A percentile compares a stretch with the other conserved stretches of the same genome.
Evolutionary conservation across 2,888 invertebrate genomes (phyloP).

Genomic region (Ophraella communa): DNA sequence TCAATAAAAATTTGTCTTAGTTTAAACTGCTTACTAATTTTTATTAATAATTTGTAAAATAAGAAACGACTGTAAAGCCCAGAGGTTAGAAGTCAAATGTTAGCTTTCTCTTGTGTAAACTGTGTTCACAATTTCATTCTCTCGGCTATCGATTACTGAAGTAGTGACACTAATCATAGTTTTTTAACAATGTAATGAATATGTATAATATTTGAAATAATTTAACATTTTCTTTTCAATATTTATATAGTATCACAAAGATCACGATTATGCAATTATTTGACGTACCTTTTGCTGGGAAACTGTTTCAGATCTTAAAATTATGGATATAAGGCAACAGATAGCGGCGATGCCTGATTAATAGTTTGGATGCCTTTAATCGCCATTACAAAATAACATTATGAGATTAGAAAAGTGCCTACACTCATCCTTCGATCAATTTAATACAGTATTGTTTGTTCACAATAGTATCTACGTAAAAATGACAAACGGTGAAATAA

Average conservation of each 20-base stretch:
- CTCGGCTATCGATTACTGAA: neutral
- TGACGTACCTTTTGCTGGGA: neutral
- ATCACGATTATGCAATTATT: neutral
- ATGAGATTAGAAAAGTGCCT: too few species aligned
- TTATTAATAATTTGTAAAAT: neutral
- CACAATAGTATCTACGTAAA: too few species aligned
- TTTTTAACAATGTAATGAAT: neutral
- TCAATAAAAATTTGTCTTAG: neutral
- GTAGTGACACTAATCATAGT: neutral
- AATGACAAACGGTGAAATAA: too few species aligned
- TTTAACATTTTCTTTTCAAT: neutral
- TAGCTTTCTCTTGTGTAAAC: neutral
- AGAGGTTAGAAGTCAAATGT: constrained; percentile 3
- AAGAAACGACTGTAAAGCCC: neutral
- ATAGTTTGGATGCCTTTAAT: too few species aligned
- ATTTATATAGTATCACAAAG: neutral
- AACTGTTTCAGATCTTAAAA: too few species aligned
- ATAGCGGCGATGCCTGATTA: too few species aligned
- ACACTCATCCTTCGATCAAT: too few species aligned
- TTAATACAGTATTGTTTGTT: too few species aligned
- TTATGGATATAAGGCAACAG: too few species aligned
- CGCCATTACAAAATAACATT: too few species aligned
- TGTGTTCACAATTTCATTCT: neutral
- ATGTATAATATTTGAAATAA: neutral
- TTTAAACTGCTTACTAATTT: neutral